Conservation (phyloP, 2,888 invertebrate species). For the Pheosia gnoma region DNA sequence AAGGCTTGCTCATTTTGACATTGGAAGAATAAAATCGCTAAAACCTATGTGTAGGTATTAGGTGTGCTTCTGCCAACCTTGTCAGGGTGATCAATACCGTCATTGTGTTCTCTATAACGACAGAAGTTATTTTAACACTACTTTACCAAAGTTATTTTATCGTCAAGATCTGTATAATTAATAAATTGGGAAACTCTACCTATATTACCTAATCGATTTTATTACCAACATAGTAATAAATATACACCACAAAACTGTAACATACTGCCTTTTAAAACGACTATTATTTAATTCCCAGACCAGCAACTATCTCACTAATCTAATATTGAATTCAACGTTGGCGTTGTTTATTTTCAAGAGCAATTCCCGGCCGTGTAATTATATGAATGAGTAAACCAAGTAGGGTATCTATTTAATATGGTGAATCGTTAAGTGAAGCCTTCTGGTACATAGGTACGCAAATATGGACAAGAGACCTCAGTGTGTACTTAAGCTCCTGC, state of each 20-base stretch:
- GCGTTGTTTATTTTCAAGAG: background rate
- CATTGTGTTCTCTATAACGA: too few species aligned
- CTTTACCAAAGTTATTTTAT: too few species aligned
- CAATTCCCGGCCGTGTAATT: background rate
- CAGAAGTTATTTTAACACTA: too few species aligned
- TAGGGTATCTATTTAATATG: background rate
- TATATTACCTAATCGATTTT: too few species aligned
- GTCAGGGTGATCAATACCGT: too few species aligned
- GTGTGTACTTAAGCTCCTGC: background rate
- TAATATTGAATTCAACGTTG: background rate
- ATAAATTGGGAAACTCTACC: too few species aligned
- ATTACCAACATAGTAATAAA: too few species aligned
- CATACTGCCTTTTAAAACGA: background rate
- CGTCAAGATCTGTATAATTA: too few species aligned
- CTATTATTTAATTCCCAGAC: background rate
- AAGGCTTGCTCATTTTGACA: too few species aligned
- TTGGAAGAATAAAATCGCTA: too few species aligned
- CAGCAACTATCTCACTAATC: background rate
- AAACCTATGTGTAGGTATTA: too few species aligned
- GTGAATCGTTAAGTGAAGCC: conserved; percentile 3
- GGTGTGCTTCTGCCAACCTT: too few species aligned
- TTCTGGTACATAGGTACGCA: background rate
- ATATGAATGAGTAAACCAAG: background rate
- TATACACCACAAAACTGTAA: background rate
- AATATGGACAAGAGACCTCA: background rate